These are phyloP conservation scores for Natator depressus DNA, from an alignment of 2,113 vertebrate species.

Conservation along the genomic window DNA sequence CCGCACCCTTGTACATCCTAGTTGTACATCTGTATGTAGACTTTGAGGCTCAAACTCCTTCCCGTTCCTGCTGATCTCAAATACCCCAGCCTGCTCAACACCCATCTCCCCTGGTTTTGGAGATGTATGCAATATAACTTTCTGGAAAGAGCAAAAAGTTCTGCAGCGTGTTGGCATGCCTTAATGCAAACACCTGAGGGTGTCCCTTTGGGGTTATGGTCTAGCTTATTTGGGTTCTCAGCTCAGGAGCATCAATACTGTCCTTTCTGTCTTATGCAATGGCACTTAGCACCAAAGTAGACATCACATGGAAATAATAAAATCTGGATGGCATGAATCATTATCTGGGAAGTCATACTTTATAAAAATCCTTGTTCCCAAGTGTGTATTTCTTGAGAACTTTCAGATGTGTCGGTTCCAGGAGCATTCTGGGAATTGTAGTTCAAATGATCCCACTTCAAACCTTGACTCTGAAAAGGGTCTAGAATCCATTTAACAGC, in stretches of 20 bases:
- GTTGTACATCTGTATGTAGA: not conserved
- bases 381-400: not conserved
- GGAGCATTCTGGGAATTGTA: not conserved
- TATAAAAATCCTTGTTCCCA: conserved; percentile 32
- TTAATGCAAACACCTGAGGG: not conserved
- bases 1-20: not conserved
- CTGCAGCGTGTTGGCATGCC: not conserved
- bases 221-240: not conserved
- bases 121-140: not conserved
- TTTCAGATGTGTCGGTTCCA: not conserved
- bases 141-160: not conserved
- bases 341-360: conserved; percentile 38
- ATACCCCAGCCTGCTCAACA: fast-evolving
- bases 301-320: not conserved
- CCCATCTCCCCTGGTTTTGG: not conserved
- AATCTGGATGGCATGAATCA: conserved; percentile 26
- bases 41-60: not conserved
- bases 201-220: not conserved
- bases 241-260: not conserved
- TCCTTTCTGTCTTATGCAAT: not conserved
- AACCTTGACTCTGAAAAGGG: conserved; percentile 16
- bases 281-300: not conserved
- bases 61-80: not conserved
- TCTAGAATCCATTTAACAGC: conserved; percentile 16
- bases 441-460: not conserved